These are phyloP conservation scores for Gallinago nigripennis DNA, from an alignment of 2,797 vertebrate genomes.

Conservation along the genomic window DNA sequence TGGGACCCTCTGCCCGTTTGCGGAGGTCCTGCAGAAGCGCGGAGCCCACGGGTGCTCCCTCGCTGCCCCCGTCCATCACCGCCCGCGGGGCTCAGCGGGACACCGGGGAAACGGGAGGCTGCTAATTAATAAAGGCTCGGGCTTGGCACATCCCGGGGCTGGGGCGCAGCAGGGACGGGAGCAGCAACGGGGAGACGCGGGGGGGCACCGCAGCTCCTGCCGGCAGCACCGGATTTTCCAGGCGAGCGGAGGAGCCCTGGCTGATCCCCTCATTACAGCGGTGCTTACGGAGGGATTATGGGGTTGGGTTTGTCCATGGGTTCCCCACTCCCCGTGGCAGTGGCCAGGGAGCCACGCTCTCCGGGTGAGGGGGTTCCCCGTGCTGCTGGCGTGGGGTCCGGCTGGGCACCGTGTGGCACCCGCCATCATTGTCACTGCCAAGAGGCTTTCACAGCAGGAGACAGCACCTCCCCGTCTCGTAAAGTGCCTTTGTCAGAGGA, in stretches of 20 bases:
- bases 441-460: not conserved
- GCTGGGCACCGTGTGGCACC: accelerated
- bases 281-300: not conserved
- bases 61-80: accelerated
- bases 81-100: accelerated
- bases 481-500: not conserved
- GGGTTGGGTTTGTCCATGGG: not conserved
- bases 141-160: not conserved
- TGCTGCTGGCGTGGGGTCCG: accelerated
- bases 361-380: accelerated
- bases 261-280: slow-evolving; percentile 1
- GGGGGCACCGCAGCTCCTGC: not conserved
- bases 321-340: not conserved
- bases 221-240: not conserved
- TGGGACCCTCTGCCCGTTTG: accelerated
- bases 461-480: not conserved
- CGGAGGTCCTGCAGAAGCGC: accelerated
- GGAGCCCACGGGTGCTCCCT: not conserved
- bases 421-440: accelerated
- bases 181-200: not conserved
- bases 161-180: accelerated
- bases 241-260: not conserved
- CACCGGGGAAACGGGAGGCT: accelerated
- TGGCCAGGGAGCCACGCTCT: not conserved
- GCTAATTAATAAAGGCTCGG: not conserved